These are phyloP conservation scores for Ypsolopha sequella DNA, from an alignment of 2,888 invertebrate species.

Conservation along the genomic window DNA sequence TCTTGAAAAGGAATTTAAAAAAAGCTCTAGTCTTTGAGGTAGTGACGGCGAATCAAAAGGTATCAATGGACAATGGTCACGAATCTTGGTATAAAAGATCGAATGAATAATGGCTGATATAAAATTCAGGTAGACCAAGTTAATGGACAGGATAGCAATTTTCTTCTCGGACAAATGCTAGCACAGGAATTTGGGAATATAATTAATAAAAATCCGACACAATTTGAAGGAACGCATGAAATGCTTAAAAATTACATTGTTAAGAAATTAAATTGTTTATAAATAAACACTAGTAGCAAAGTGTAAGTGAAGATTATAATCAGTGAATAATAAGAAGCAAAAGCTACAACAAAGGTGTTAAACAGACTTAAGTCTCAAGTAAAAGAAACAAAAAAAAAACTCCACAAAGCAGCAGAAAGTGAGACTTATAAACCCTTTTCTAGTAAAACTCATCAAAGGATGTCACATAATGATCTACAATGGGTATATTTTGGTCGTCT, in stretches of 20 bases:
- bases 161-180: conserved; percentile 36
- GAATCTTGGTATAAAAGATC: conserved; percentile 33
- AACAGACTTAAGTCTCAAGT: neutral
- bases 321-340: neutral
- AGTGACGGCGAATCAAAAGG: conserved; percentile 54
- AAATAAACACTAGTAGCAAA: neutral
- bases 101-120: conserved; percentile 42
- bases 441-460: conserved; percentile 62
- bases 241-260: neutral
- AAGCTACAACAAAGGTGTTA: neutral
- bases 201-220: too few relatives aligned
- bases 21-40: conserved; percentile 28
- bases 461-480: conserved; percentile 58
- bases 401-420: conserved; percentile 30
- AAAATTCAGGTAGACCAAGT: conserved; percentile 49
- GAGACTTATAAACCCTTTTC: conserved; percentile 66
- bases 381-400: neutral
- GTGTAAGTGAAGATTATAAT: neutral
- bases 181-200: neutral
- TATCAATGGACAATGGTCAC: conserved; percentile 64
- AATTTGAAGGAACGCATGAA: too few relatives aligned
- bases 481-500: conserved; percentile 47
- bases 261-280: neutral
- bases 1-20: conserved; percentile 29
- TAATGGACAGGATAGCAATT: conserved; percentile 41